Base-by-base conservation (phyloP, 2,797 vertebrate species). In the Hirundo rustica region DNA sequence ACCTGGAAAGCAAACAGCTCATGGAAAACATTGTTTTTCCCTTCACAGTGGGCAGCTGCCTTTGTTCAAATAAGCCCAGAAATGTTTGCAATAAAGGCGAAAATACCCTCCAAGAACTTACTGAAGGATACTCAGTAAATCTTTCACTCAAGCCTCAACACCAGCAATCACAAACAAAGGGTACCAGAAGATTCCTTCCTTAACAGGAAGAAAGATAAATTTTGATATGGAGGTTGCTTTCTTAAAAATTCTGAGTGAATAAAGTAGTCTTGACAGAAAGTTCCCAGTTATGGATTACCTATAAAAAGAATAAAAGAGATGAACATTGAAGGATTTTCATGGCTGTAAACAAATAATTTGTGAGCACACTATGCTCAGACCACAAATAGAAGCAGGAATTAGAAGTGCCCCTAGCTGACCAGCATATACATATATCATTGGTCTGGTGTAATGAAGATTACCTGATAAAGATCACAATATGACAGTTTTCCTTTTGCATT, bases 401-500 rank as follows among this genome's bases (percentile, higher is more conserved):
- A 96, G 96, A 97, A 97, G 97, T 91, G 98, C 98, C 98, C 98
- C 94, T 95, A 98, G 98, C 98, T 97, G 97, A 67, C 97, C 95
- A 79, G 97, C 95, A 93, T 97, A 97, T 97, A 98, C 98, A 99
- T 99, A 98, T 98, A 99, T 99, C 99, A 99, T 97, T 97, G 98
- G 98, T 97, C 98, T 97, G 97, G 96, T 97, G 98, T 99, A 99
- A 99, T 98, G 98, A 98, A 98, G 98, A 99, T 98, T 98, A 98
- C 98, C 98, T 98, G 99, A 99, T 99, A 99, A 99, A 99, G 99
- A 99, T 99, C 99, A 98, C 98, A 98, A 99, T 99, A 99, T 99
- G 99, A 99, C 99, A 99, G 98, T 97, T 99, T 99, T 98, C 98
- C 99, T 99, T 99, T 99, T 89, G 97, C 98, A 93, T 92, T 97